Percentiles rank a stretch among this genome's conserved stretches.
phyloP scores from a whole-genome alignment of 2,888 invertebrate genomes.

The Taphrorychus bicolor region DNA sequence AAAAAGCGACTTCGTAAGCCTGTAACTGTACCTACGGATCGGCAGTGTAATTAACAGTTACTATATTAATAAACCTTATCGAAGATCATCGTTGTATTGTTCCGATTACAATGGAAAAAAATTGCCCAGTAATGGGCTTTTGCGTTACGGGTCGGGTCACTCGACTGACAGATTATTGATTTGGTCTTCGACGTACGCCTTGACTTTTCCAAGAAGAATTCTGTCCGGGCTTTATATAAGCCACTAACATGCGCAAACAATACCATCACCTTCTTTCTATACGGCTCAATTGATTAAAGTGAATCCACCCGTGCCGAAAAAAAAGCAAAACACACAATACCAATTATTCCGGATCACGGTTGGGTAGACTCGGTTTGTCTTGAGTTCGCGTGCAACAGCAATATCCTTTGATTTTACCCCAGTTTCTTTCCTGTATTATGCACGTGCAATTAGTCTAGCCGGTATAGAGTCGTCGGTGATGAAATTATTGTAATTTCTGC shows the following conservation, averaged over 20 bases:
- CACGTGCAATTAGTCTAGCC: neutral
- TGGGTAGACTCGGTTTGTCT: constrained; percentile 1
- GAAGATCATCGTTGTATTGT: neutral
- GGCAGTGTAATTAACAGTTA: neutral
- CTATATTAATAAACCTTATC: neutral
- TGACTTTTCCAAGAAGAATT: too few species aligned
- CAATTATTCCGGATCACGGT: constrained; percentile 9
- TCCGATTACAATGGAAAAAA: neutral
- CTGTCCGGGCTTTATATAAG: too few species aligned
- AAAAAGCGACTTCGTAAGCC: neutral
- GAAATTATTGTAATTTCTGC: neutral
- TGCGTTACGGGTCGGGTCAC: neutral
- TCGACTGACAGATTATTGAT: neutral
- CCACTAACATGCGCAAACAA: too few species aligned
- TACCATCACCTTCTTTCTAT: too few species aligned
- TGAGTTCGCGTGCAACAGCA: constrained; percentile 9
- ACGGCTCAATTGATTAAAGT: neutral
- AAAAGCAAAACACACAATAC: neutral
- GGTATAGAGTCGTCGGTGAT: neutral
- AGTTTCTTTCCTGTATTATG: constrained; percentile 3
- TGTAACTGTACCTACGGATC: neutral
- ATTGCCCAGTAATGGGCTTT: neutral
- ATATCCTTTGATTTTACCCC: constrained; percentile 9
- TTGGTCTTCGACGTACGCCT: neutral
- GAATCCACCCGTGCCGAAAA: neutral